Percentiles rank a stretch among this genome's conserved stretches.
These are phyloP conservation scores for Gasterosteus aculeatus DNA, from an alignment of 2,113 vertebrate species.

Conservation along the genomic window DNA sequence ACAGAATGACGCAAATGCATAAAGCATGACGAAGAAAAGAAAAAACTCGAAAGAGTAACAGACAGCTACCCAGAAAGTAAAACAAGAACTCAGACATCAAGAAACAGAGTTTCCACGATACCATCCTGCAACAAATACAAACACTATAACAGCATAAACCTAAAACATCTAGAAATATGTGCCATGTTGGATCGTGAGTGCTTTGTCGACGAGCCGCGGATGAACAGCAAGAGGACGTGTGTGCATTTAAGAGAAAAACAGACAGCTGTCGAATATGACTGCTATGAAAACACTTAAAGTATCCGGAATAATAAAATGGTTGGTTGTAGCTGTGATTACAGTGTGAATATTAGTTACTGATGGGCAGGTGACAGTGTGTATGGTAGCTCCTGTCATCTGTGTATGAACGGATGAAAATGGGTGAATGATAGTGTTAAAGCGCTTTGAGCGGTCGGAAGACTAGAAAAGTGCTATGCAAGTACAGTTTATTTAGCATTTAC, in stretches of 20 bases:
- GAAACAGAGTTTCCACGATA: background rate
- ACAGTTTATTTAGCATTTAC: too few species aligned
- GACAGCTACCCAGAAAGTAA: conserved; percentile 12
- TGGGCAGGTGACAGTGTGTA: too few species aligned
- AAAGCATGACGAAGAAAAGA: conserved; percentile 1
- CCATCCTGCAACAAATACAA: background rate
- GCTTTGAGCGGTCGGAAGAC: too few species aligned
- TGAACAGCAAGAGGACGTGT: too few species aligned
- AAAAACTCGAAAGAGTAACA: conserved; percentile 27
- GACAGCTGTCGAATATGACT: background rate
- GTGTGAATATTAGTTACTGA: too few species aligned
- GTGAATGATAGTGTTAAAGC: too few species aligned
- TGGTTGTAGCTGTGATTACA: too few species aligned
- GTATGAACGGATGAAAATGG: too few species aligned
- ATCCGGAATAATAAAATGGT: background rate
- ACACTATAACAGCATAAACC: background rate
- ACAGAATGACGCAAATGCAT: conserved; percentile 13
- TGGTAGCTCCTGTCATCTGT: too few species aligned
- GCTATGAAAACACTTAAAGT: background rate
- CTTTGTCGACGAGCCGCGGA: background rate
- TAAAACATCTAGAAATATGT: background rate
- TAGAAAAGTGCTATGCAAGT: too few species aligned
- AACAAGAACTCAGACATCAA: conserved; percentile 35
- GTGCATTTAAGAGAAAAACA: too few species aligned
- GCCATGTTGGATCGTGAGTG: background rate